Evolutionary conservation across 2,797 vertebrate species (phyloP), one percentile per base, ranked within the genome.

Genomic region (Geotrypetes seraphini): DNA sequence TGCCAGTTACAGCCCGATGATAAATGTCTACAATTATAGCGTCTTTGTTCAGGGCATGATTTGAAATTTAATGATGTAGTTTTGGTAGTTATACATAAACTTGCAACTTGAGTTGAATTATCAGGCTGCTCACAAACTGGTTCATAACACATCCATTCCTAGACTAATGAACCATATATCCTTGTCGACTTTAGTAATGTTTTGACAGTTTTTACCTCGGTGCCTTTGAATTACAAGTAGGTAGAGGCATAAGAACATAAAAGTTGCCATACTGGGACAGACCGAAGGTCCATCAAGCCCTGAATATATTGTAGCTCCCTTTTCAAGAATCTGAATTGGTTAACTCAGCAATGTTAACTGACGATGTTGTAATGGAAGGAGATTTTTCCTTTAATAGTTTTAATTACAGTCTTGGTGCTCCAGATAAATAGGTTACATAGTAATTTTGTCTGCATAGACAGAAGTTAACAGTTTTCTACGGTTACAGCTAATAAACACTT

Each of bases 171-270:
- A 70, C 51, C 58, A 62, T 60, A 47, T 29, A 55, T 69, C 35
- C 44, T 56, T 73, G 63, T 69, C 42, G 31, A 44, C 63, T 72
- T 65, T 19, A 30, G 53, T 47, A 71, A 54, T 57, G 51, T 76
- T 81, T 69, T 75, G 70, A 78, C 66, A 73, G 50, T 59, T 75
- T 66, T 67, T 79, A 65, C 64, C 57, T 75, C 57, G 51, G 37
- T 73, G 55, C 46, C 25, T 72, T 60, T 61, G 64, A 69, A 78
- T 78, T 73, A 62, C 54, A 69, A 63, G 29, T n/a, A n/a, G n/a
- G n/a, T n/a, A n/a, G n/a, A n/a, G n/a, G n/a, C n/a, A n/a, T n/a
- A n/a, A n/a, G n/a, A n/a, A n/a, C n/a, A n/a, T n/a, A n/a, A n/a
- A n/a, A n/a, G n/a, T n/a, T n/a, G n/a, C n/a, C n/a, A n/a, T n/a